phyloP scores from a whole-genome alignment of 2,888 invertebrate species.

The Eilema sororculum region DNA sequence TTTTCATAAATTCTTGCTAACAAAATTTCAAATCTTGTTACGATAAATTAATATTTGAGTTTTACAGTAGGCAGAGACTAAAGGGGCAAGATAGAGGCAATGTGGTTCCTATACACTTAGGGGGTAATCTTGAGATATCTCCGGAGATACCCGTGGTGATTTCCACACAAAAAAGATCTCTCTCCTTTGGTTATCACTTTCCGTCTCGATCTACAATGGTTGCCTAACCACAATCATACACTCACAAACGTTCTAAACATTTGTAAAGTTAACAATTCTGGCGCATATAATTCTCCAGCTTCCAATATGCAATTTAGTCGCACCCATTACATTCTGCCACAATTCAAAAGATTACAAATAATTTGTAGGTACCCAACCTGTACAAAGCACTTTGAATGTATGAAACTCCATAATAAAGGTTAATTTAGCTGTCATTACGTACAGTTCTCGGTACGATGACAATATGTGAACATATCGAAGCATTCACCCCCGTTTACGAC shows the following conservation, averaged over 20 bases:
- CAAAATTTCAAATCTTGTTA: too few relatives aligned
- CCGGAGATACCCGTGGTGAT: too few relatives aligned
- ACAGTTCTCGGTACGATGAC: conserved; percentile 72
- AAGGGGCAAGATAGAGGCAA: too few relatives aligned
- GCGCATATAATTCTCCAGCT: background rate
- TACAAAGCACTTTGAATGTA: conserved; percentile 27
- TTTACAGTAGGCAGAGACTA: too few relatives aligned
- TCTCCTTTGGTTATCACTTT: too few relatives aligned
- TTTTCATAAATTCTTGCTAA: too few relatives aligned
- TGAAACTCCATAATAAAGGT: conserved; percentile 66
- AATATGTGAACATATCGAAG: conserved; percentile 69
- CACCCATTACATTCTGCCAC: conserved; percentile 2
- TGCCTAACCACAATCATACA: background rate
- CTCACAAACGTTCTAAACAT: background rate
- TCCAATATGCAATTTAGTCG: conserved; percentile 10
- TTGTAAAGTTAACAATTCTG: background rate
- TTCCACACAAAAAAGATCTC: too few relatives aligned
- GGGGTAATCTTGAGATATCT: too few relatives aligned
- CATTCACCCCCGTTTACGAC: conserved; percentile 80
- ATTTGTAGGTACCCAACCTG: conserved; percentile 36
- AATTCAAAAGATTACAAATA: conserved; percentile 17
- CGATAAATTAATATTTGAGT: too few relatives aligned
- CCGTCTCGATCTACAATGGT: too few relatives aligned
- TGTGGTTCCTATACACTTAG: too few relatives aligned
- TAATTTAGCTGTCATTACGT: conserved; percentile 72